Evolutionary conservation across 2,113 vertebrate genomes (phyloP).

Genomic region (Baryphthengus martii): DNA sequence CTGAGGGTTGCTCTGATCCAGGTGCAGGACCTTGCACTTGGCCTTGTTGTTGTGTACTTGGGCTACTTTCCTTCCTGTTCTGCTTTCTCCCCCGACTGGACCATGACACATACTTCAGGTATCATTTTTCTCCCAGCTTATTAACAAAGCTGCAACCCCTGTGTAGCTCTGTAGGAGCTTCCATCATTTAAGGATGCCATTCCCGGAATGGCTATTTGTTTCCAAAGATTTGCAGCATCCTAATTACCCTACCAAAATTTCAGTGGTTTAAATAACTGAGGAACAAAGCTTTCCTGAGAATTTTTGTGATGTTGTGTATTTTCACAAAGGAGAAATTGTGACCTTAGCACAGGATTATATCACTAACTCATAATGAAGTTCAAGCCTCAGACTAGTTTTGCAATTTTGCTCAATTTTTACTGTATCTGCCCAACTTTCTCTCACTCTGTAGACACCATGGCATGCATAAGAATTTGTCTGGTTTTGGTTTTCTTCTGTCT

Average conservation of each 20-base stretch:
- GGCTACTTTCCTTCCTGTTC: background rate
- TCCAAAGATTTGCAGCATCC: background rate
- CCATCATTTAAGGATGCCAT: accelerated
- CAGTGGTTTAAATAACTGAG: accelerated
- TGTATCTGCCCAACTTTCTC: background rate
- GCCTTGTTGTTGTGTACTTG: background rate
- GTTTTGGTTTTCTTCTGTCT: background rate
- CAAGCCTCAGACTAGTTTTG: background rate
- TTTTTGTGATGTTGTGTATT: background rate
- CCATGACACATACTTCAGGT: background rate
- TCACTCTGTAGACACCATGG: background rate
- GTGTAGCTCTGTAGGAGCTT: accelerated
- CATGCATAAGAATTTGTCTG: background rate
- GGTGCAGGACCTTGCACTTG: background rate
- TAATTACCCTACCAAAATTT: background rate
- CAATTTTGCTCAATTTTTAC: background rate
- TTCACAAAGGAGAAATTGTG: background rate
- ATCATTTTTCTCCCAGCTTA: background rate
- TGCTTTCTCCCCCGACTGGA: background rate
- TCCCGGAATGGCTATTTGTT: accelerated
- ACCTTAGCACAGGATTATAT: accelerated
- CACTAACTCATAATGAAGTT: background rate
- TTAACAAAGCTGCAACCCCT: background rate
- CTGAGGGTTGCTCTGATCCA: background rate
- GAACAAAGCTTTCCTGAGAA: background rate